A percentile compares a stretch with the other conserved stretches of the same genome.
These are phyloP conservation scores for Drosophila azteca DNA, from an alignment of 1,140 invertebrate species.

Conservation along the genomic window DNA sequence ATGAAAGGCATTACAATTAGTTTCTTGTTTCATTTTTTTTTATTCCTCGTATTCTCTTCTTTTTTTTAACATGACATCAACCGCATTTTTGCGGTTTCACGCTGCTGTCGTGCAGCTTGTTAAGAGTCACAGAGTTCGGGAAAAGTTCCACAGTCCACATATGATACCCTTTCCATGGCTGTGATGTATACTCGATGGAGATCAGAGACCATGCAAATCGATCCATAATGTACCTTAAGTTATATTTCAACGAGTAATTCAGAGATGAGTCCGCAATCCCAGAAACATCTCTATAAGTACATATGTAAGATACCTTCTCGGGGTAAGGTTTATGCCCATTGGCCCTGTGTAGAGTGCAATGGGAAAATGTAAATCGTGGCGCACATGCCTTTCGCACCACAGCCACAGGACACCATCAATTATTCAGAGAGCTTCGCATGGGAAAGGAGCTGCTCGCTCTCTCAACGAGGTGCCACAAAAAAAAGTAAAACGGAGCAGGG, in stretches of 20 bases:
- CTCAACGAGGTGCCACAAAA: slow-evolving; percentile 58
- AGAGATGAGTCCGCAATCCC: background rate
- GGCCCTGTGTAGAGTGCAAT: slow-evolving; percentile 8
- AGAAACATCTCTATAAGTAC: background rate
- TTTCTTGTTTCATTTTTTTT: slow-evolving; percentile 25
- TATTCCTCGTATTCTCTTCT: slow-evolving; percentile 19
- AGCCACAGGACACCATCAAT: slow-evolving; percentile 34
- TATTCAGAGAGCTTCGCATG: slow-evolving; percentile 32
- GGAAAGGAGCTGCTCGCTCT: background rate
- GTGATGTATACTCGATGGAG: too few relatives aligned
- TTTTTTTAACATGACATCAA: slow-evolving; percentile 19
- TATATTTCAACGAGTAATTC: too few relatives aligned
- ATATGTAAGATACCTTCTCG: background rate
- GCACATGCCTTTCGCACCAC: slow-evolving; percentile 51
- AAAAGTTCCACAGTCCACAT: slow-evolving; percentile 7
- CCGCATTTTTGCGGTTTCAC: slow-evolving; percentile 65
- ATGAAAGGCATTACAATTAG: slow-evolving; percentile 74
- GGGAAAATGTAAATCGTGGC: slow-evolving; percentile 23
- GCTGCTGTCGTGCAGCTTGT: slow-evolving; percentile 69
- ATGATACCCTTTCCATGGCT: background rate
- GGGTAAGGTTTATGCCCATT: too few relatives aligned
- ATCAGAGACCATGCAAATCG: too few relatives aligned
- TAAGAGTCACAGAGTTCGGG: slow-evolving; percentile 30
- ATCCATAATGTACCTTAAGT: too few relatives aligned
- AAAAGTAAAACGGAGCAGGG: slow-evolving; percentile 9